phyloP scores from a whole-genome alignment of 2,113 vertebrate genomes.

The Colaptes auratus region DNA sequence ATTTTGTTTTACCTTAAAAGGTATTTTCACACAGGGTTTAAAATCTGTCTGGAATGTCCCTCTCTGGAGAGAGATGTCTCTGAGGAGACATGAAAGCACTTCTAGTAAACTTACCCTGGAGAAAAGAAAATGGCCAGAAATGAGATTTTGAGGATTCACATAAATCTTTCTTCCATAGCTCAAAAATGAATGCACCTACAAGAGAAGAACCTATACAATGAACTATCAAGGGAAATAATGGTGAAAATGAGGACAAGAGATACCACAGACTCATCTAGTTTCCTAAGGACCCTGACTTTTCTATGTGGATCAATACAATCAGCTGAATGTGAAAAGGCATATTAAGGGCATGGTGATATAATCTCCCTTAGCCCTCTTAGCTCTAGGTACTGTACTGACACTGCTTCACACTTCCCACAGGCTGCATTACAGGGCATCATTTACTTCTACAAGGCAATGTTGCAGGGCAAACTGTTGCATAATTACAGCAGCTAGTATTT shows the following conservation, averaged over 20 bases:
- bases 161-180: neutral
- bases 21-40: neutral
- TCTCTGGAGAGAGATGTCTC: neutral
- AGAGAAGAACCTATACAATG: neutral
- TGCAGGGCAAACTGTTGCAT: neutral
- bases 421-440: neutral
- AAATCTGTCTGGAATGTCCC: neutral
- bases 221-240: neutral
- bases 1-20: neutral
- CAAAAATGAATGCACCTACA: neutral
- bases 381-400: neutral
- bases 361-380: neutral
- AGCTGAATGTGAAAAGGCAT: neutral
- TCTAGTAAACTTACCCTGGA: neutral
- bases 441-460: neutral
- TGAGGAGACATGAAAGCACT: neutral
- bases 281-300: neutral
- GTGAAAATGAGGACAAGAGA: neutral
- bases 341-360: neutral
- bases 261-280: neutral
- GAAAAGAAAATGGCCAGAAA: neutral
- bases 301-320: neutral
- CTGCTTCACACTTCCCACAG: neutral
- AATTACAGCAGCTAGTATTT: neutral
- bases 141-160: rapidly evolving